Evolutionary conservation across 2,797 vertebrate species (phyloP), one percentile per base, ranked within the genome.

Genomic region (Urocyon cinereoargenteus): DNA sequence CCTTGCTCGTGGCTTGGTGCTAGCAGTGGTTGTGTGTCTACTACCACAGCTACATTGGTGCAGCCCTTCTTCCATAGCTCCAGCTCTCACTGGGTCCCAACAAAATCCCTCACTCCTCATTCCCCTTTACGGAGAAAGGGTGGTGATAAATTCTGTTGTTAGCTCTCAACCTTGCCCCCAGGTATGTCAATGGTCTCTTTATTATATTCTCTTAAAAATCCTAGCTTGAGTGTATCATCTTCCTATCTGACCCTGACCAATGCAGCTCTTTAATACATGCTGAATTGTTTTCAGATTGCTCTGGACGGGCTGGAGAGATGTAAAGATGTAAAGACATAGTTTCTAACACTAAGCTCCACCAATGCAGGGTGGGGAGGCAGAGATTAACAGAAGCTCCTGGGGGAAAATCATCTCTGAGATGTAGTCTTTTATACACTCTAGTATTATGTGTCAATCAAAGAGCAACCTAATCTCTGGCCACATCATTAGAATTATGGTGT

Each of bases 161-260:
- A 18, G 53, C 2, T 92, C 28, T 64, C 62, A 70, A 19, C 5
- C 53, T 3, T 79, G 31, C 19, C 55, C 28, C 28, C 22, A 72
- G 8, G 28, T 12, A 34, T 31, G 31, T 34, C 73, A 92, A 78
- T 36, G 34, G 34, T 36, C 45, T 81, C 61, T 73, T 85, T 28
- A 92, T 28, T 57, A 36, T 7, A 77, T 36, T 86, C 18, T 83
- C 45, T 95, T 86, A 93, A 89, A 72, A 89, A 36, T 62, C 55
- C 5, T 72, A 55, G 21, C 19, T 31, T 77, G 57, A 62, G 14
- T 6, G 11, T n/a, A 11, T 55, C 55, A 22, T 62, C 5, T 18
- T 92, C 18, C 11, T 75, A 2, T 66, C 34, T 62, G 64, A 86
- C 9, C 22, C 26, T 91, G 22, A 68, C 24, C 15, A 28, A 59